Conservation (phyloP, 2,113 vertebrate species). For the Phylloscopus whistleri region DNA sequence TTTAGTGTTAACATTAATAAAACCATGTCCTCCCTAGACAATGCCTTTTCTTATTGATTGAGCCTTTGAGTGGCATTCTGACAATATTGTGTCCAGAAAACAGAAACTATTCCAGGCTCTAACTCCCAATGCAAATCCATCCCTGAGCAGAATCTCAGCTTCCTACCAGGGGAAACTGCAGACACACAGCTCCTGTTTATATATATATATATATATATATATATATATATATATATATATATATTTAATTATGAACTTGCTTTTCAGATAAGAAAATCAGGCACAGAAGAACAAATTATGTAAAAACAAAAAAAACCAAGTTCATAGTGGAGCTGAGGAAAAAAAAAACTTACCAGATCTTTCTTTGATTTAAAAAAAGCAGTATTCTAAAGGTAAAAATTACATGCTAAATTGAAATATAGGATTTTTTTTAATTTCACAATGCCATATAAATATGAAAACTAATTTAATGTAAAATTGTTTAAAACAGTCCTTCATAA, state of each 20-base stretch:
- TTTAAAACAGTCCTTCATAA: not conserved
- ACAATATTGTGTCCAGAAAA: not conserved
- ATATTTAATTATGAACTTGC: not conserved
- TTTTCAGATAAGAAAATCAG: not conserved
- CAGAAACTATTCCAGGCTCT: not conserved
- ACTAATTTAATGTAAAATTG: not conserved
- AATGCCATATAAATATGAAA: not conserved
- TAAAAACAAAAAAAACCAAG: not conserved
- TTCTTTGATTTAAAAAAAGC: not conserved
- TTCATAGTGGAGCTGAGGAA: not conserved
- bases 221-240: no score
- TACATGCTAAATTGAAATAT: not conserved
- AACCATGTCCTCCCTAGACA: not conserved
- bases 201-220: no score
- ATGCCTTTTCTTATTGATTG: not conserved
- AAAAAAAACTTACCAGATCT: not conserved
- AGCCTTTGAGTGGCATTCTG: not conserved
- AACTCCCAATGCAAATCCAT: rapidly evolving
- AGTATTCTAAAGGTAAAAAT: not conserved
- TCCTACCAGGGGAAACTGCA: not conserved
- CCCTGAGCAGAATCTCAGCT: not conserved
- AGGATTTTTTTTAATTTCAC: not conserved
- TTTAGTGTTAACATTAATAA: not conserved
- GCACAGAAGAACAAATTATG: not conserved
- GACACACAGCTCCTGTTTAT: not conserved